Base-by-base conservation (phyloP, 2,797 vertebrate genomes). In the Eulemur albifrons region DNA sequence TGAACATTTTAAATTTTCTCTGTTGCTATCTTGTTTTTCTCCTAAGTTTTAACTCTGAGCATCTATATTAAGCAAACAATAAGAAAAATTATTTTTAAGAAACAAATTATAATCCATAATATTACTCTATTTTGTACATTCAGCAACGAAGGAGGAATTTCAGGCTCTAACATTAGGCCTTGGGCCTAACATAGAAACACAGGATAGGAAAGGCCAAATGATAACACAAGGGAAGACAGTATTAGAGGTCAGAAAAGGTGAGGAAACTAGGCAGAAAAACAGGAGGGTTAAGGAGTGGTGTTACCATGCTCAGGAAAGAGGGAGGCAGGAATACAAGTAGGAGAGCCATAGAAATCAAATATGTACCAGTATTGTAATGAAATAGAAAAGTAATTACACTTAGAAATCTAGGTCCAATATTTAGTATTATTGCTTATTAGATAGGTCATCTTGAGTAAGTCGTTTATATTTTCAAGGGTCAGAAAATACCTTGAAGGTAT, bases 31-130 rank as follows among this genome's bases (percentile, higher is more conserved):
- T 70, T 67, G 15, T 75, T 40, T 50, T 50, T 50, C 76, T 14
- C 21, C 27, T 15, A 80, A 61, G 50, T 89, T 89, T 81, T 50
- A 82, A 81, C 11, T 9, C 76, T 96, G 54, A 83, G 21, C 21
- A 86, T 2, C 20, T 88, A n/a, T 75, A 57, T 79, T 88, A 88
- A 80, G 59, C 92, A 90, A 93, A 86, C 40, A 92, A 54, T 63
- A 76, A 76, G 61, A 48, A 69, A 90, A 83, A 9, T 54, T 50
- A 54, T 52, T 80, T 88, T 96, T 65, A 45, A 92, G 52, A 73
- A 73, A 86, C 18, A 17, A 89, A 63, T 54, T 75, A 13, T 73
- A 54, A 61, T n/a, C 8, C 4, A 38, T 79, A 63, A 63, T 45
- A 8, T 82, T 86, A 50, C 35, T 81, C 30, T 79, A 14, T 61